Conservation (phyloP, 2,113 vertebrate genomes). For the Sardina pilchardus region DNA sequence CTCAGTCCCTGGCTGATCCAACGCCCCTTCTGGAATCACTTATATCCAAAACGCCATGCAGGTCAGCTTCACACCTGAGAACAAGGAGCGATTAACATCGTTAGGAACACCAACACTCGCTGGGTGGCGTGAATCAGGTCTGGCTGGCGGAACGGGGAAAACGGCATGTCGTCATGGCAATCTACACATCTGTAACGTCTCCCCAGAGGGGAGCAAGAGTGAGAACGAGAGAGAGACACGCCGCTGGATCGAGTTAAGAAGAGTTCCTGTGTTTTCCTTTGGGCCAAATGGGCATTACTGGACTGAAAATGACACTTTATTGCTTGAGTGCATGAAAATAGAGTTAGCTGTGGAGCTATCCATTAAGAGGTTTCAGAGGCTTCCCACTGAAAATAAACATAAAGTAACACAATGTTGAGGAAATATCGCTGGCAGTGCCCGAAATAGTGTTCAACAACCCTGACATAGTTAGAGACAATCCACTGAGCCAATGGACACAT, state of each 20-base stretch:
- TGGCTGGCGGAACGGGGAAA: background rate
- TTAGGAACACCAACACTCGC: background rate
- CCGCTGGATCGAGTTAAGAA: background rate
- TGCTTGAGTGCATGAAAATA: background rate
- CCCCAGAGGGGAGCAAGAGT: background rate
- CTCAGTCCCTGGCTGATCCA: background rate
- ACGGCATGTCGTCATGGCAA: background rate
- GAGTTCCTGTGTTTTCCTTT: background rate
- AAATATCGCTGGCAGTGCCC: background rate
- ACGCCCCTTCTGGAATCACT: background rate
- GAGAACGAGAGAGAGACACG: conserved; percentile 19
- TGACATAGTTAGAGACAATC: background rate
- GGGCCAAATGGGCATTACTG: background rate
- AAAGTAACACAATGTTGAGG: background rate
- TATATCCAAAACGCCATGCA: background rate
- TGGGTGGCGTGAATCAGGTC: background rate
- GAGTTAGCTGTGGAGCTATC: background rate
- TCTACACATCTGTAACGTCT: background rate
- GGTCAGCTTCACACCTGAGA: background rate
- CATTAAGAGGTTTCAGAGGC: background rate
- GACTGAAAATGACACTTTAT: background rate
- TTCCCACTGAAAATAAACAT: background rate
- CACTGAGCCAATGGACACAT: background rate
- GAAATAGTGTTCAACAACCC: background rate
- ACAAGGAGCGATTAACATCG: background rate